A percentile compares a stretch with the other conserved stretches of the same genome.
phyloP scores from a whole-genome alignment of 2,797 vertebrate species.

The Cyclura pinguis region DNA sequence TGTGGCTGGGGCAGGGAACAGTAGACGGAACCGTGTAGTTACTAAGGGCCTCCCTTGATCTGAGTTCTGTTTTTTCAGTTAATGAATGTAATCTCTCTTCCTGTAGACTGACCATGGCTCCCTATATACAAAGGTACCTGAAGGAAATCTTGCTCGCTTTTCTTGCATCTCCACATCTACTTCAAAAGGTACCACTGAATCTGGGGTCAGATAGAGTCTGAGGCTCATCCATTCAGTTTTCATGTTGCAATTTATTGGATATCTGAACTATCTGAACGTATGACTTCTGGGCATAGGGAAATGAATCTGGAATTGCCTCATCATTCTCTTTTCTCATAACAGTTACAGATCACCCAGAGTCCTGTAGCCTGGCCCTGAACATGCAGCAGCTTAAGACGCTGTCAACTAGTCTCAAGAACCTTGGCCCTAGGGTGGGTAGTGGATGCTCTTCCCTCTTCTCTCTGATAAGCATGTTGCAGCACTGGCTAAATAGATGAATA shows the following conservation, averaged over 20 bases:
- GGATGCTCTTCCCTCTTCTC: neutral
- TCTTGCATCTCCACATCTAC: neutral
- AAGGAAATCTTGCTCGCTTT: neutral
- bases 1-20: neutral
- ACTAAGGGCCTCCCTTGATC: too few relatives aligned
- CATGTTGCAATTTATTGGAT: neutral
- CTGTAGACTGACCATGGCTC: constrained; percentile 56
- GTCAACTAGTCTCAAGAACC: neutral
- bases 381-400: neutral
- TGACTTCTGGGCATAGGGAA: neutral
- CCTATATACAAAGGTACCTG: constrained; percentile 24
- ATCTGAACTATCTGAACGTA: neutral
- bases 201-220: neutral
- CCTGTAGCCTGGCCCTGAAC: neutral
- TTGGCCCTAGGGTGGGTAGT: constrained; percentile 11
- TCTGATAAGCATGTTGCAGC: neutral
- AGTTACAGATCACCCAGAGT: neutral
- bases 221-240: neutral
- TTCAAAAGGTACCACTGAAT: constrained; percentile 3
- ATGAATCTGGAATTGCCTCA: neutral
- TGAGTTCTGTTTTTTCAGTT: neutral
- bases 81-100: constrained; percentile 8
- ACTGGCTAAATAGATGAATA: neutral
- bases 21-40: neutral
- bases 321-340: neutral